Base-by-base conservation (phyloP, 2,888 invertebrate species). In the Drosophila mettleri region DNA sequence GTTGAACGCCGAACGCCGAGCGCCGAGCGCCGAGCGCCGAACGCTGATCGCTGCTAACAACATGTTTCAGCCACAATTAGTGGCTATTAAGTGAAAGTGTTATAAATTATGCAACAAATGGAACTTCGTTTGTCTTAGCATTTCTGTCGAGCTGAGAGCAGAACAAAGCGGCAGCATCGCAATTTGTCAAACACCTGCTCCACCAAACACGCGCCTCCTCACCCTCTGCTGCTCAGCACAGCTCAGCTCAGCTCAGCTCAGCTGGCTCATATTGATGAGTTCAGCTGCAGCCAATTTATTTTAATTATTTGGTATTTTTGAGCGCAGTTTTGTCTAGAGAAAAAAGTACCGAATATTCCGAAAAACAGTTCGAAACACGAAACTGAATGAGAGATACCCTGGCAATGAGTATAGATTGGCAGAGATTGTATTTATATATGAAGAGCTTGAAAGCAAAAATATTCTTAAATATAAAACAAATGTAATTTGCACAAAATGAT, bases 71-170 rank as follows among this genome's bases (percentile, higher is more conserved):
- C 49, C 69, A 74, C 76, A 80, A 80, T 83, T 86, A 83, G 71
- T 46, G 54, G 58, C 69, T 27, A 64, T 83, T 84, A 88, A 74
- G 88, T 77, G 88, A 85, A 88, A 88, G 85, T 81, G 77, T 70
- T 85, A 80, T 85, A 73, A 83, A 86, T 79, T 80, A 70, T 49
- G 46, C 8, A 63, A 29, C 57, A 64, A 49, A 63, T 24, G 48
- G 61, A 76, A 70, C 68, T 29, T 29, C 12, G 55, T 54, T 61
- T 63, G 58, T 59, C 46, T 53, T 24, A n/a, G 24, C 52, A 43
- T 27, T 58, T 63, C 39, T 38, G 27, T 31, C 22, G 38, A 14
- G 10, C 33, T 54, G 14, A 20, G 39, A 29, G 22, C 14, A 29
- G 27, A 38, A 27, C 41, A 60, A 34, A 51, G 20, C 27, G 20